Percentiles rank a stretch among this genome's conserved stretches.
phyloP scores from a whole-genome alignment of 2,888 invertebrate genomes.

The Leptinotarsa peninsularis region DNA sequence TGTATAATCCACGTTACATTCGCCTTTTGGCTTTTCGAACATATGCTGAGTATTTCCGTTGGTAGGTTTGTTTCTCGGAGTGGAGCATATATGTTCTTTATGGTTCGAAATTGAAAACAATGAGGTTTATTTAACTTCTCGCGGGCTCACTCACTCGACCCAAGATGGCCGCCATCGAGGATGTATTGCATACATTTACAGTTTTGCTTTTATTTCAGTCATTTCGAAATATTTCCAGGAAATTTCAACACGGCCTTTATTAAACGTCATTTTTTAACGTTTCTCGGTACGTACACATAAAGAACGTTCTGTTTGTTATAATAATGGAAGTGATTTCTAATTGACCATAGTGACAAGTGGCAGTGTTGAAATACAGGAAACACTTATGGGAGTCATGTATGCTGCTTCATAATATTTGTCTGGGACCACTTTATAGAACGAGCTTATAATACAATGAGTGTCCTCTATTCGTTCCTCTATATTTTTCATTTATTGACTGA shows the following conservation, averaged over 20 bases:
- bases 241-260: slow-evolving; percentile 10
- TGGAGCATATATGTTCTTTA: slow-evolving; percentile 12
- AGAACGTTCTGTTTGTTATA: slow-evolving; percentile 2
- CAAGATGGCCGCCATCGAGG: slow-evolving; percentile 19
- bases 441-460: no score
- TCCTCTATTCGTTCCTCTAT: no score
- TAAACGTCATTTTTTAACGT: background rate
- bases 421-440: background rate
- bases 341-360: slow-evolving; percentile 10
- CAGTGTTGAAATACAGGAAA: slow-evolving; percentile 16
- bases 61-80: slow-evolving; percentile 8
- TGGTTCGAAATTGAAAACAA: slow-evolving; percentile 20
- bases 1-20: slow-evolving; percentile 20
- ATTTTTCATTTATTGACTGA: no score
- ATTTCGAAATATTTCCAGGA: slow-evolving; percentile 15
- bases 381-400: slow-evolving; percentile 10
- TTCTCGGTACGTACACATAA: slow-evolving; percentile 11
- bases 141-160: slow-evolving; percentile 5
- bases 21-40: slow-evolving; percentile 26
- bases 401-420: slow-evolving; percentile 5
- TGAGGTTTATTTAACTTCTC: slow-evolving; percentile 19
- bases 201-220: slow-evolving; percentile 10
- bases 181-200: slow-evolving; percentile 10
- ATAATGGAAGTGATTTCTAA: slow-evolving; percentile 17
- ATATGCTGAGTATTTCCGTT: slow-evolving; percentile 29